Conservation (phyloP, 1,140 invertebrate species). For the Temnothorax curvispinosus region DNA sequence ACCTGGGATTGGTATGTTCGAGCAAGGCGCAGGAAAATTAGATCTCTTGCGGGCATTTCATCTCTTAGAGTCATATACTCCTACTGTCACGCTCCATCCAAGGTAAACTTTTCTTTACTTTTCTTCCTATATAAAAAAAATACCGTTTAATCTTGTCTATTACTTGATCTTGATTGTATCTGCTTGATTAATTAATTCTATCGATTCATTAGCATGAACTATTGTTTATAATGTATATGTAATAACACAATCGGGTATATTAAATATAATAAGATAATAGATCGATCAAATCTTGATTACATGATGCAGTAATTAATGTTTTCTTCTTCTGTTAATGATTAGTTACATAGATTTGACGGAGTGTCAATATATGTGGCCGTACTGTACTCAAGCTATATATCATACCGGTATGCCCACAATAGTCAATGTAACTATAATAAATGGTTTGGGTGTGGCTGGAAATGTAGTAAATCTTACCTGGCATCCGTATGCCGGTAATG, state of each 20-base stretch:
- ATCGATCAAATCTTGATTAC: constrained; percentile 2
- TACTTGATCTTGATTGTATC: not conserved
- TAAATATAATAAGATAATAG: not conserved
- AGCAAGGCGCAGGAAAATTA: constrained; percentile 97
- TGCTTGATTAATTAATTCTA: constrained; percentile 25
- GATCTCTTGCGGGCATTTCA: constrained; percentile 90
- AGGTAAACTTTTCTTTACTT: constrained; percentile 83
- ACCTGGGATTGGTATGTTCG: constrained; percentile 97
- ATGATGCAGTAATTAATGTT: constrained; percentile 2
- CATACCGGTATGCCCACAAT: constrained; percentile 94
- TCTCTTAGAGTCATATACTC: constrained; percentile 81
- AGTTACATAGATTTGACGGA: constrained; percentile 97
- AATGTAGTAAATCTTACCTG: constrained; percentile 88
- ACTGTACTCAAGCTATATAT: constrained; percentile 98
- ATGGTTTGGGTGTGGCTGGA: constrained; percentile 95
- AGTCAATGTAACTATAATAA: constrained; percentile 96
- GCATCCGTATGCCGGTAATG: constrained; percentile 94
- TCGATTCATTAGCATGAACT: not conserved
- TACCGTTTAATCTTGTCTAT: not conserved
- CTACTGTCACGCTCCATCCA: constrained; percentile 85
- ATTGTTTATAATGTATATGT: not conserved
- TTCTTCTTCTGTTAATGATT: constrained; percentile 19
- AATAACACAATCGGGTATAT: not conserved
- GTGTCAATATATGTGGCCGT: constrained; percentile 99
- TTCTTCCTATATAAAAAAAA: constrained; percentile 4